These are phyloP conservation scores for Sphyrna mokarran DNA, from an alignment of 2,113 vertebrate species.

Conservation along the genomic window DNA sequence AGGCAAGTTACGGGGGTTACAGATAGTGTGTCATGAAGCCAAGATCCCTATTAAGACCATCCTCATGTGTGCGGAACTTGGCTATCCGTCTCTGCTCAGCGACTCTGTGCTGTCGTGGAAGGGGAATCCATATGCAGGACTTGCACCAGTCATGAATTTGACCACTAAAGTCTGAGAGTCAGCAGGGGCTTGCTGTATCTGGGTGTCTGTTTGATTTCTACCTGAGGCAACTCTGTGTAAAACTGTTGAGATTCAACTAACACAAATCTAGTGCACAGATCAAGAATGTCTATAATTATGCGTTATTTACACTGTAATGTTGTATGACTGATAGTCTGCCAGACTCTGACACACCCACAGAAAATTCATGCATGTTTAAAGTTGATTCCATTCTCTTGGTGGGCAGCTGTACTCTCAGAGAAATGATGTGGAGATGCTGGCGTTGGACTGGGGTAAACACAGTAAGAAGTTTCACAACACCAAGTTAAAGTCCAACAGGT, in stretches of 20 bases:
- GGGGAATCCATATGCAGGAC: no score
- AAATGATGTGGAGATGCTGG: no score
- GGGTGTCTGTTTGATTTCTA: not conserved
- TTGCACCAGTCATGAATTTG: not conserved
- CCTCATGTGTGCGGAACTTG: no score
- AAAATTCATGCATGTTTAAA: slow-evolving; percentile 7
- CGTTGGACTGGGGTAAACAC: no score
- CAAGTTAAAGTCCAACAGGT: no score
- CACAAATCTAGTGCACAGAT: not conserved
- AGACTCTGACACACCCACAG: not conserved
- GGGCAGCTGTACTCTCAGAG: not conserved
- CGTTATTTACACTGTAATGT: not conserved
- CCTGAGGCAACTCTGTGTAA: not conserved
- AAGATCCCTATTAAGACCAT: no score
- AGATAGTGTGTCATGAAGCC: no score
- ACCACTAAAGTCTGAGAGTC: not conserved
- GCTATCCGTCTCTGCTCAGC: no score
- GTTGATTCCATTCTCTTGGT: not conserved
- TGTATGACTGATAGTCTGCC: no score
- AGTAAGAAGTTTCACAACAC: no score
- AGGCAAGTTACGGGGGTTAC: no score
- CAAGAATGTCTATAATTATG: slow-evolving; percentile 7
- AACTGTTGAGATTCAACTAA: not conserved
- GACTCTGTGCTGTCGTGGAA: no score
- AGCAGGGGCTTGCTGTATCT: not conserved